Evolutionary conservation across 2,888 invertebrate species (phyloP).

Genomic region (Leptinotarsa tumamoca): DNA sequence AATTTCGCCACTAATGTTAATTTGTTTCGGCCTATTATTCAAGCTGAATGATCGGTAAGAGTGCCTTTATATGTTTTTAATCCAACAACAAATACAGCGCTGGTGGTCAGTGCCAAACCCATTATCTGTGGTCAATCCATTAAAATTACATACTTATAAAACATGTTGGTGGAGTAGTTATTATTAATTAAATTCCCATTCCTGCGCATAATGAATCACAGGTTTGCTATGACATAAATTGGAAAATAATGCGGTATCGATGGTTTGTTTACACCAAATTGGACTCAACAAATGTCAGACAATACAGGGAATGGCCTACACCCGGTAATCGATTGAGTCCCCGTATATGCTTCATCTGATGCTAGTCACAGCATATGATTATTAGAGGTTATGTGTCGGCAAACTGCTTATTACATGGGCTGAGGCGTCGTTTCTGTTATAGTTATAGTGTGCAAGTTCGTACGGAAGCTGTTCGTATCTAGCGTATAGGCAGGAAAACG

Average conservation of each 20-base stretch:
- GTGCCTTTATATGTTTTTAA: background rate
- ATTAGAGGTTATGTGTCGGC: conserved; percentile 50
- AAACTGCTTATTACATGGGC: conserved; percentile 50
- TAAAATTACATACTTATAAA: conserved; percentile 15
- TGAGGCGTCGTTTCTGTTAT: conserved; percentile 38
- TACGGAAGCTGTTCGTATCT: conserved; percentile 21
- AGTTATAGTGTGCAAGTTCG: conserved; percentile 41
- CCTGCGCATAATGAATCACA: conserved; percentile 18
- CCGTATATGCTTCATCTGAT: conserved; percentile 19
- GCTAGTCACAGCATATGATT: conserved; percentile 37
- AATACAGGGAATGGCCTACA: background rate
- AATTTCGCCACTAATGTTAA: no score
- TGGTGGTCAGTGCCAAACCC: background rate
- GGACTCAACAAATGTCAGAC: conserved; percentile 23
- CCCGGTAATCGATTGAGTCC: background rate
- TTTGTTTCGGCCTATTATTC: background rate
- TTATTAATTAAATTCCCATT: conserved; percentile 18
- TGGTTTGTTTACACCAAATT: conserved; percentile 15
- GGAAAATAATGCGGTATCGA: conserved; percentile 18
- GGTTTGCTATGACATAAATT: conserved; percentile 17
- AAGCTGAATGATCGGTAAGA: background rate
- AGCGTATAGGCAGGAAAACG: conserved; percentile 9
- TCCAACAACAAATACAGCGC: background rate
- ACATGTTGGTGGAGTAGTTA: conserved; percentile 9
- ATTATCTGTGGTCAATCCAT: conserved; percentile 12